Conservation (phyloP, 2,888 invertebrate genomes). For the Drosophila austrosaltans region DNA sequence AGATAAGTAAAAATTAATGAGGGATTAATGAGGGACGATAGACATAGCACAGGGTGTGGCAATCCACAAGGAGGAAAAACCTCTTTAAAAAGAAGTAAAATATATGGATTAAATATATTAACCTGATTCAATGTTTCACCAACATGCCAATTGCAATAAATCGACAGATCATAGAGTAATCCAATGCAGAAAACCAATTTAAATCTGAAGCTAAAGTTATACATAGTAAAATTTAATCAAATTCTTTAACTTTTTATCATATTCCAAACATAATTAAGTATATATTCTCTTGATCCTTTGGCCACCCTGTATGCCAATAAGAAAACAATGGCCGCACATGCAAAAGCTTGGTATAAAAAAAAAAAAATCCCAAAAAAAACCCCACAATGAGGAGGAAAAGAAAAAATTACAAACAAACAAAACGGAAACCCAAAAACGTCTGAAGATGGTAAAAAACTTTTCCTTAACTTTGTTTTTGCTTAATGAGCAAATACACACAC, state of each 20-base stretch:
- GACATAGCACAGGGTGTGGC: constrained; percentile 50
- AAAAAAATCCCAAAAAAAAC: constrained; percentile 43
- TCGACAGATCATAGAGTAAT: no score
- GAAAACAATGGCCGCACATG: constrained; percentile 62
- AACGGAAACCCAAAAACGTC: constrained; percentile 74
- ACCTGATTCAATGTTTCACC: no score
- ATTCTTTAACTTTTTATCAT: background rate
- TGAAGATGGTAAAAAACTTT: constrained; percentile 76
- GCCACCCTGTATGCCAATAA: constrained; percentile 62
- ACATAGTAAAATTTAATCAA: no score
- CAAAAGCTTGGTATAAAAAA: constrained; percentile 25
- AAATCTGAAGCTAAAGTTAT: no score
- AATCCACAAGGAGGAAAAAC: no score
- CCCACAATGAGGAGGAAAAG: constrained; percentile 23
- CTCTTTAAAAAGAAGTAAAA: background rate
- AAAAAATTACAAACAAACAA: constrained; percentile 55
- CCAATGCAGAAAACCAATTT: no score
- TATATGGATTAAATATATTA: no score
- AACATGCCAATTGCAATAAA: no score
- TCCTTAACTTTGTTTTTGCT: constrained; percentile 80
- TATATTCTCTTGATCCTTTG: background rate
- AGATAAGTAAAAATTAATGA: constrained; percentile 76
- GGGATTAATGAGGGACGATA: constrained; percentile 51
- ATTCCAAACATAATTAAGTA: background rate
- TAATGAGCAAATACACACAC: constrained; percentile 79